Conservation (phyloP, 2,888 invertebrate species). For the Digitonthophagus gazella region DNA sequence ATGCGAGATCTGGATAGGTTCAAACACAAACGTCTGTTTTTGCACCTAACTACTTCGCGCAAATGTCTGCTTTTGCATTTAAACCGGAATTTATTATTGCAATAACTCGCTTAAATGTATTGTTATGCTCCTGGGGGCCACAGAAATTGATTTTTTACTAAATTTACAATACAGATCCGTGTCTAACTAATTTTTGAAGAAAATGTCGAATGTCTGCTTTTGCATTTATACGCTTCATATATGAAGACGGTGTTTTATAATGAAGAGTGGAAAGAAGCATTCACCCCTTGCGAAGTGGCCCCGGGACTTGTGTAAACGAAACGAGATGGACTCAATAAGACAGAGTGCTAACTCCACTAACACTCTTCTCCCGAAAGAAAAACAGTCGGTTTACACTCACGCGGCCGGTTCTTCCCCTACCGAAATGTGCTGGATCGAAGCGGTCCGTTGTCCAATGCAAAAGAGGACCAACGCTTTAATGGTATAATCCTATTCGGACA, state of each 20-base stretch:
- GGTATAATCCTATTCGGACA: conserved; percentile 31
- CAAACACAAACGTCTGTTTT: too few relatives aligned
- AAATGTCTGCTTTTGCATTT: too few relatives aligned
- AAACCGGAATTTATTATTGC: too few relatives aligned
- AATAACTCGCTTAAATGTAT: too few relatives aligned
- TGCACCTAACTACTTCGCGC: too few relatives aligned
- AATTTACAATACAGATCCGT: too few relatives aligned
- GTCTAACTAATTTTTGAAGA: too few relatives aligned
- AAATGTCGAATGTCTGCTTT: too few relatives aligned
- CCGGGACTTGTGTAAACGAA: conserved; percentile 41
- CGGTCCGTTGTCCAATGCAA: conserved; percentile 13
- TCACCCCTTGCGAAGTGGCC: conserved; percentile 39
- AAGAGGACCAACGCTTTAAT: conserved; percentile 24
- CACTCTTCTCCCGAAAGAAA: conserved; percentile 29
- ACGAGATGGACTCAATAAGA: conserved; percentile 48
- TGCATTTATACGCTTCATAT: too few relatives aligned
- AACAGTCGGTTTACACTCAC: conserved; percentile 22
- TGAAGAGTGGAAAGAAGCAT: conserved; percentile 44
- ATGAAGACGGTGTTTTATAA: conserved; percentile 45
- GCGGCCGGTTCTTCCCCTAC: not conserved
- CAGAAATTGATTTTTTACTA: too few relatives aligned
- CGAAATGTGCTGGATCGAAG: not conserved
- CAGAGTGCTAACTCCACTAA: conserved; percentile 45
- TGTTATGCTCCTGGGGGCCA: too few relatives aligned
- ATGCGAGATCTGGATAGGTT: too few relatives aligned